Evolutionary conservation across 2,797 vertebrate genomes (phyloP).

Genomic region (Ctenochaetus hawaiiensis): DNA sequence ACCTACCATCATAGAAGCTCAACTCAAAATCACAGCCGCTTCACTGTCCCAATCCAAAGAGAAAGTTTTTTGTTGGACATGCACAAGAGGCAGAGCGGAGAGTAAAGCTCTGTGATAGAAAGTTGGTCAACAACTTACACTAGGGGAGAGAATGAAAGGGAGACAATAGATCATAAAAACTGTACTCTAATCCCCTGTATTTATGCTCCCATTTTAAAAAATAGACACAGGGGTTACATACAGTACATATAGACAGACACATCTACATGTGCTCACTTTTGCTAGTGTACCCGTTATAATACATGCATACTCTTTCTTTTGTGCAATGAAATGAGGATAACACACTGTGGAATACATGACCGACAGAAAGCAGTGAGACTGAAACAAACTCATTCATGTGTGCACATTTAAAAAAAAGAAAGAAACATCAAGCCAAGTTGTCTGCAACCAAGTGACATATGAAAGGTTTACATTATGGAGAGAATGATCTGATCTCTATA

Average conservation of each 20-base stretch:
- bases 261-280: background rate
- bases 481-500: background rate
- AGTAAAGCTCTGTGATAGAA: constrained; percentile 26
- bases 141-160: constrained; percentile 17
- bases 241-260: background rate
- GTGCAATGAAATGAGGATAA: background rate
- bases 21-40: constrained; percentile 27
- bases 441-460: constrained; percentile 19
- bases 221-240: background rate
- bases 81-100: background rate
- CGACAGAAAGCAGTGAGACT: constrained; percentile 1
- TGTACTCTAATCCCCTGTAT: constrained; percentile 8
- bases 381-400: constrained; percentile 10
- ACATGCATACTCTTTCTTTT: background rate
- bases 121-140: constrained; percentile 34
- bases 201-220: constrained; percentile 45
- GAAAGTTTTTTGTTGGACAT: background rate
- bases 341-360: constrained; percentile 9
- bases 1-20: background rate
- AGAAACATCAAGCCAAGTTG: constrained; percentile 15
- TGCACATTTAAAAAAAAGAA: background rate
- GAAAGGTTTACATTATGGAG: background rate
- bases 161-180: constrained; percentile 22
- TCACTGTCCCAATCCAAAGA: constrained; percentile 23
- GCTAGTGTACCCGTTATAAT: background rate